A percentile compares a stretch with the other conserved stretches of the same genome.
These are phyloP conservation scores for Philereme transversata DNA, from an alignment of 2,888 invertebrate species.

Conservation along the genomic window DNA sequence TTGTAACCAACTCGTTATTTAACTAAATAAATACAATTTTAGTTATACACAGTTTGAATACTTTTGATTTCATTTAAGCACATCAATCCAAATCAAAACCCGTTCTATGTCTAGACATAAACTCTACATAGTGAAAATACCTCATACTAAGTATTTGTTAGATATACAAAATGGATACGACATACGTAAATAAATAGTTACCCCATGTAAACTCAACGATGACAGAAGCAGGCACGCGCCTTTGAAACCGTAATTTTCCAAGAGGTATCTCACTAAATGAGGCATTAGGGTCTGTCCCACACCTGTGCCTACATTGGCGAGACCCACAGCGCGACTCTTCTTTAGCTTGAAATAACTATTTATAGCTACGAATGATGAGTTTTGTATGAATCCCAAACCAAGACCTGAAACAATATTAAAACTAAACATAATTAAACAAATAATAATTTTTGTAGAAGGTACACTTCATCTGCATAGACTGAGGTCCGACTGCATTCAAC, in stretches of 20 bases:
- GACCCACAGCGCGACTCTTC: slow-evolving; percentile 89
- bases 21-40: too few relatives aligned
- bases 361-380: slow-evolving; percentile 88
- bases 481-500: too few relatives aligned
- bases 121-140: not conserved
- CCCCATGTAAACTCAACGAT: slow-evolving; percentile 86
- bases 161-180: slow-evolving; percentile 22
- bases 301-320: slow-evolving; percentile 90
- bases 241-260: slow-evolving; percentile 86
- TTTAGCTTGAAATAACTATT: slow-evolving; percentile 87
- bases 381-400: slow-evolving; percentile 88
- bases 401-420: slow-evolving; percentile 72
- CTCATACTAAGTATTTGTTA: slow-evolving; percentile 9
- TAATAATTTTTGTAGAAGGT: not conserved
- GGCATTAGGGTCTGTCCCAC: slow-evolving; percentile 90
- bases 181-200: slow-evolving; percentile 60
- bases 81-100: too few relatives aligned
- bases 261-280: slow-evolving; percentile 86
- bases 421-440: not conserved
- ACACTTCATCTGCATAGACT: too few relatives aligned
- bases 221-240: slow-evolving; percentile 86
- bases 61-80: too few relatives aligned
- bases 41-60: too few relatives aligned
- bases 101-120: too few relatives aligned
- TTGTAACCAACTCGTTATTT: too few relatives aligned